Percentiles rank a stretch among this genome's conserved stretches.
phyloP scores from a whole-genome alignment of 2,113 vertebrate genomes.

The Nestor notabilis region DNA sequence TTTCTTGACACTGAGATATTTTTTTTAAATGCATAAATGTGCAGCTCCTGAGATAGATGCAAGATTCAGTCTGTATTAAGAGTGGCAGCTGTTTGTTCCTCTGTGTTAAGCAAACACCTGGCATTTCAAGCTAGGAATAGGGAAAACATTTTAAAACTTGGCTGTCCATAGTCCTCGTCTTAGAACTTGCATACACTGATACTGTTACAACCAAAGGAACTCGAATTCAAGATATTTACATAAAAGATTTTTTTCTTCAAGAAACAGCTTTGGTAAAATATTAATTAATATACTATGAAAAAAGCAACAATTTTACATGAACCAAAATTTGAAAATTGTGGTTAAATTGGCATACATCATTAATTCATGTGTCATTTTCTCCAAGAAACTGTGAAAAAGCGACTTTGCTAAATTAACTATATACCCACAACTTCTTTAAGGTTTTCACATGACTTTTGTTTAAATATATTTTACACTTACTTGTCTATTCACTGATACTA shows the following conservation, averaged over 20 bases:
- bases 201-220: background rate
- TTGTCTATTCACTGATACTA: background rate
- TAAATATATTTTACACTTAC: background rate
- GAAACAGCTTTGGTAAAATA: background rate
- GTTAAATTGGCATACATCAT: background rate
- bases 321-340: background rate
- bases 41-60: background rate
- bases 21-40: background rate
- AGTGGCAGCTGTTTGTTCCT: background rate
- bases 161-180: background rate
- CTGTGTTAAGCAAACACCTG: background rate
- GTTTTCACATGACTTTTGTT: background rate
- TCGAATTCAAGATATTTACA: background rate
- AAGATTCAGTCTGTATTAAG: background rate
- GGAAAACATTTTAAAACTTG: background rate
- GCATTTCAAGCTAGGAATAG: background rate
- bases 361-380: background rate
- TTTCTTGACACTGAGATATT: background rate
- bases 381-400: background rate
- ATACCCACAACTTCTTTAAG: background rate
- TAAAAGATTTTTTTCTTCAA: background rate
- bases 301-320: background rate
- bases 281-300: background rate
- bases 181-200: background rate
- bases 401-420: conserved; percentile 30